Base-by-base conservation (phyloP, 2,797 vertebrate species). In the Enteromius treurensis region DNA sequence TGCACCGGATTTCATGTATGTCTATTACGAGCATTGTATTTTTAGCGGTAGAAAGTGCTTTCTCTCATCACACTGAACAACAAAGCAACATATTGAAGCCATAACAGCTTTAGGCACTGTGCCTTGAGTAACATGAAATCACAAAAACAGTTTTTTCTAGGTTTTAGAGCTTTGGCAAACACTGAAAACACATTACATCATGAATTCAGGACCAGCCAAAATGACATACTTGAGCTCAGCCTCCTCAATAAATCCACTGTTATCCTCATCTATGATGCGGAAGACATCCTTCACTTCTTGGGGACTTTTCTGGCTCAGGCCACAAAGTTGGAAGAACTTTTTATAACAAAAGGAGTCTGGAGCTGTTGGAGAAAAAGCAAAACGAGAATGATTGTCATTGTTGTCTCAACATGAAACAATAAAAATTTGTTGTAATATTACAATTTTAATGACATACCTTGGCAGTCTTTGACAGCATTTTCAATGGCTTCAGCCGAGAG, bases 281-380 rank as follows among this genome's bases (percentile, higher is more conserved):
- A 99, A 99, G 86, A 98, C 95, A 13, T 97, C 94, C 91, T 95
- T 96, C 88, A 99, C 87, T 91, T 99, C 96, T 86, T 95, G 90
- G 76, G 95, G 94, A 0, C 94, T 96, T 94, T 97, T 99, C 88
- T 96, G 94, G 88, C 96, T 94, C 88, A 99, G 94, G 81, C 98
- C 98, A 70, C 95, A 98, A 71, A 96, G 92, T 93, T 96, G 92
- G 93, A 98, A 99, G 93, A 99, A 99, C 94, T 96, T 98, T 91
- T 97, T 98, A 92, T 95, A 94, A 92, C 93, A 94, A 91, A 99
- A 99, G 81, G 97, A 95, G 87, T 97, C 96, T 82, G 96, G 96
- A 90, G 96, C 98, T 99, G 91, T 86, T 89, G 88, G 88, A 88
- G 60, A 79, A 87, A 32, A 19, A 6, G n/a, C 14, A 32, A 32